These are phyloP conservation scores for Nymphalis polychloros DNA, from an alignment of 2,888 invertebrate species.

Conservation along the genomic window DNA sequence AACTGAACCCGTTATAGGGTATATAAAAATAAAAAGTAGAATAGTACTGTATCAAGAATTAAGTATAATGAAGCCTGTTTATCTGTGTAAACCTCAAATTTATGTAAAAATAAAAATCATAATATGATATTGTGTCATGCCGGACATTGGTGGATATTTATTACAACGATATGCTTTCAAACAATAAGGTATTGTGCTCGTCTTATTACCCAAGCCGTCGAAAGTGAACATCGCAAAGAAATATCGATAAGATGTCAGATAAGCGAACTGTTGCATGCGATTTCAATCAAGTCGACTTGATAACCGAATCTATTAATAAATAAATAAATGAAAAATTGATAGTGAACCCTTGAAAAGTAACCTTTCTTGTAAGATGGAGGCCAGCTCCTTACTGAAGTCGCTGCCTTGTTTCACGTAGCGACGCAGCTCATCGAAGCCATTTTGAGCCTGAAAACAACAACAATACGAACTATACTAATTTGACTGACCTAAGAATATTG, in stretches of 20 bases:
- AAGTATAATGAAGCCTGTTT: no score
- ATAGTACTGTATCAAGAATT: no score
- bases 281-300: no score
- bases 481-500: no score
- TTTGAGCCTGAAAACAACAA: conserved; percentile 87
- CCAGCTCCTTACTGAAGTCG: conserved; percentile 96
- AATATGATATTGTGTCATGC: no score
- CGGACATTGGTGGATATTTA: no score
- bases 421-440: conserved; percentile 95
- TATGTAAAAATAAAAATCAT: background rate
- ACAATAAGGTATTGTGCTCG: conserved; percentile 64
- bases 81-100: no score
- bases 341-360: conserved; percentile 55
- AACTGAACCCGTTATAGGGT: no score
- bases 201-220: conserved; percentile 47
- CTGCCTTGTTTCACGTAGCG: conserved; percentile 96
- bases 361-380: conserved; percentile 95
- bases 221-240: conserved; percentile 58
- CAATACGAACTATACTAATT: background rate
- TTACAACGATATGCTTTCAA: conserved; percentile 35
- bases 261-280: conserved; percentile 39
- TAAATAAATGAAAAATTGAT: background rate
- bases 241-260: conserved; percentile 63
- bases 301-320: background rate
- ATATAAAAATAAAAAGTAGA: no score